phyloP scores from a whole-genome alignment of 2,888 invertebrate genomes.

The Nemoura dubitans region DNA sequence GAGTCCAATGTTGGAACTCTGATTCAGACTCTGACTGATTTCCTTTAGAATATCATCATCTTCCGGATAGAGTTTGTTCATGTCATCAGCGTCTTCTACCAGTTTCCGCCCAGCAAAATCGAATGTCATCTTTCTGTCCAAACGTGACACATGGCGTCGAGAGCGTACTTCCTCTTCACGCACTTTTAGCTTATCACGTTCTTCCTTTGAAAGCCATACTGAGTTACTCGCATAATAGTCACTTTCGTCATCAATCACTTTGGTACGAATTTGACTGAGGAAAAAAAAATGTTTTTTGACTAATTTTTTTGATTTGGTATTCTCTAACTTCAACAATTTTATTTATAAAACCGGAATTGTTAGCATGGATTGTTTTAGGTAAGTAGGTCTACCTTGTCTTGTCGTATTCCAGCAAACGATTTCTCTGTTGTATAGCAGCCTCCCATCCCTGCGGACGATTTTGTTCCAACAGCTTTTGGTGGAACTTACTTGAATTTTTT shows the following conservation, averaged over 20 bases:
- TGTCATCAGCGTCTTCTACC: constrained; percentile 61
- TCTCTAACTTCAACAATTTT: too few relatives aligned
- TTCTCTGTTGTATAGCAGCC: constrained; percentile 79
- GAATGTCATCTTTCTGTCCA: constrained; percentile 74
- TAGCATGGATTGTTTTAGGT: too few relatives aligned
- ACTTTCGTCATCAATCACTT: constrained; percentile 91
- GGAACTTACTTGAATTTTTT: constrained; percentile 73
- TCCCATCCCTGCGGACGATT: constrained; percentile 70
- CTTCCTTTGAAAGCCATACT: constrained; percentile 80
- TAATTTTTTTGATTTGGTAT: too few relatives aligned
- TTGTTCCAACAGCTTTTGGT: constrained; percentile 71
- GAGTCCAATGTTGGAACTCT: constrained; percentile 50
- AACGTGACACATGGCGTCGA: constrained; percentile 74
- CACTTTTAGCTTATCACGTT: constrained; percentile 72
- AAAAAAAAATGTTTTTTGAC: constrained; percentile 32
- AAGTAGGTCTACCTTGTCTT: constrained; percentile 76
- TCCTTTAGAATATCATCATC: constrained; percentile 60
- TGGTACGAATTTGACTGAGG: constrained; percentile 74
- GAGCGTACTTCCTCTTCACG: constrained; percentile 74
- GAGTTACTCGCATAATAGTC: constrained; percentile 90
- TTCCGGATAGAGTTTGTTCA: constrained; percentile 58
- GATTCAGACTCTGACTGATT: constrained; percentile 57
- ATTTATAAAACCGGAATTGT: too few relatives aligned
- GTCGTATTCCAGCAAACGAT: constrained; percentile 86
- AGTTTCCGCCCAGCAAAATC: constrained; percentile 74